Evolutionary conservation across 2,888 invertebrate genomes (phyloP).

Genomic region (Cerceris ruficornis): DNA sequence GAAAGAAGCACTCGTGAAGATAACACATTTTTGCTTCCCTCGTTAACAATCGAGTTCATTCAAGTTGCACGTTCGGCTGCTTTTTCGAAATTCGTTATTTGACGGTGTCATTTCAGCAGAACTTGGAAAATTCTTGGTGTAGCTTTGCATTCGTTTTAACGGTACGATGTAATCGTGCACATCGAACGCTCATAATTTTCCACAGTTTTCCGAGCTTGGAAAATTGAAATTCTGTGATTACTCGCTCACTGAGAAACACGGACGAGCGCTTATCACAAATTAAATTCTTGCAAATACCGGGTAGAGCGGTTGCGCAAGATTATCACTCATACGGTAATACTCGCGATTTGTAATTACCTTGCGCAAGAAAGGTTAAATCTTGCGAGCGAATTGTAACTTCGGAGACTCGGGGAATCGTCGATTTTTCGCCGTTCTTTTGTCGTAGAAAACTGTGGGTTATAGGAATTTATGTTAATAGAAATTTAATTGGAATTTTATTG

Average conservation of each 20-base stretch:
- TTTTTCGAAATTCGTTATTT: too few relatives aligned
- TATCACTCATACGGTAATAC: constrained; percentile 44
- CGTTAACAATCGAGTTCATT: too few relatives aligned
- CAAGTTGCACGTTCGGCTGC: too few relatives aligned
- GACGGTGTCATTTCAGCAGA: too few relatives aligned
- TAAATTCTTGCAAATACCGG: constrained; percentile 54
- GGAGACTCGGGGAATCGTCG: neutral
- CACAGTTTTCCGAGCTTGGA: constrained; percentile 23
- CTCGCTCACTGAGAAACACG: constrained; percentile 29
- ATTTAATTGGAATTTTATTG: too few relatives aligned
- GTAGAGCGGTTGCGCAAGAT: constrained; percentile 52
- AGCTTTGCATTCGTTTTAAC: too few relatives aligned
- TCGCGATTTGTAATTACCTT: constrained; percentile 48
- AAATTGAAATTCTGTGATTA: constrained; percentile 32
- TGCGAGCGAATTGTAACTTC: constrained; percentile 24
- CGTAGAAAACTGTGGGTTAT: too few relatives aligned
- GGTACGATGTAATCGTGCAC: too few relatives aligned
- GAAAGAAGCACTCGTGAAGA: neutral
- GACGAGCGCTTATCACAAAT: constrained; percentile 55
- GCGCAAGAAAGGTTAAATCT: constrained; percentile 43
- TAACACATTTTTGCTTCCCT: too few relatives aligned
- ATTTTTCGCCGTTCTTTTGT: neutral
- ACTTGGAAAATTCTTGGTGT: too few relatives aligned
- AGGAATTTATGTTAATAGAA: too few relatives aligned
- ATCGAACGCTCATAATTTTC: constrained; percentile 14